A percentile compares a stretch with the other conserved stretches of the same genome.
These are phyloP conservation scores for Oceanodroma tethys DNA, from an alignment of 2,113 vertebrate species.

Conservation along the genomic window DNA sequence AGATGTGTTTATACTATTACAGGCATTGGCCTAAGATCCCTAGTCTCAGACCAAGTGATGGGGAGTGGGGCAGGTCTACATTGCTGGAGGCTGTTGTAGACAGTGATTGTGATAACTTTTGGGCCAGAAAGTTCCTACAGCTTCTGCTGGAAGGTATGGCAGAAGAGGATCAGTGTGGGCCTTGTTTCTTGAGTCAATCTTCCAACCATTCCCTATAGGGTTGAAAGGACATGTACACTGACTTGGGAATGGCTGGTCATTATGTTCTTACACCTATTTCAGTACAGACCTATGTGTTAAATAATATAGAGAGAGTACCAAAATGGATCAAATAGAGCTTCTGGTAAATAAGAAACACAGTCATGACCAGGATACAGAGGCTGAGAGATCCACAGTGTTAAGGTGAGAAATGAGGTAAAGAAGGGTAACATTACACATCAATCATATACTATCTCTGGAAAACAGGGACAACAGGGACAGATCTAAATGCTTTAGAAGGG, in stretches of 20 bases:
- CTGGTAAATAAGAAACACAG: background rate
- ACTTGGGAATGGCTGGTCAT: background rate
- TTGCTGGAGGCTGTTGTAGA: background rate
- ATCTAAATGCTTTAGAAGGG: background rate
- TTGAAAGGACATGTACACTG: background rate
- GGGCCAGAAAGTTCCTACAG: background rate
- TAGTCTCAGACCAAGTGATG: background rate
- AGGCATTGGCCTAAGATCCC: background rate
- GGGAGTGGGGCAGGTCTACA: background rate
- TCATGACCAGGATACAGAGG: background rate
- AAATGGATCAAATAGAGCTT: background rate
- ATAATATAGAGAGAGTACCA: background rate
- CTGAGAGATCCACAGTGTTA: background rate
- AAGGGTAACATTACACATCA: background rate
- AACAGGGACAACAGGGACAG: background rate
- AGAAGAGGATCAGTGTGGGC: background rate
- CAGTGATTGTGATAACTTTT: background rate
- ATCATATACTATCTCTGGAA: background rate
- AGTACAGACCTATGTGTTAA: background rate
- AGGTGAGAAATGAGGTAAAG: background rate
- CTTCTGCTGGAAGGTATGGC: background rate
- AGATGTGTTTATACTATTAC: background rate
- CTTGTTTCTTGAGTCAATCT: background rate
- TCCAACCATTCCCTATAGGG: background rate
- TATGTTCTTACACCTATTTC: background rate